These are phyloP conservation scores for Gymnopithys bicolor DNA, from an alignment of 2,797 vertebrate species.

Conservation along the genomic window DNA sequence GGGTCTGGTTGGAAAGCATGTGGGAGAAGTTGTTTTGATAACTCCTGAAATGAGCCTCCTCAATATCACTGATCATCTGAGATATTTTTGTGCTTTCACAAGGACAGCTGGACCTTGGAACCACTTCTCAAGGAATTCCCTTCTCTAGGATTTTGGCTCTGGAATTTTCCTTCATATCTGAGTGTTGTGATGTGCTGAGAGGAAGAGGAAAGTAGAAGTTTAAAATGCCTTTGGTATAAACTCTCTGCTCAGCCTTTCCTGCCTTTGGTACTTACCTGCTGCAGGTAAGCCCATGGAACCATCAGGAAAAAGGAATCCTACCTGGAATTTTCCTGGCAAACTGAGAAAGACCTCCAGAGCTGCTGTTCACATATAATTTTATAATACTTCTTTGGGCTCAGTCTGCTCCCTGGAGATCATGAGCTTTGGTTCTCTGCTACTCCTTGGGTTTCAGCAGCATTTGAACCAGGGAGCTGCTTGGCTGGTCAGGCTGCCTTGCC, in stretches of 20 bases:
- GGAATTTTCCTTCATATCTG: not conserved
- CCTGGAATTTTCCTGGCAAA: not conserved
- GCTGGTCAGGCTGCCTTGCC: not conserved
- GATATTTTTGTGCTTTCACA: not conserved
- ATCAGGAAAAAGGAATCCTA: not conserved
- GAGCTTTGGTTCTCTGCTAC: not conserved
- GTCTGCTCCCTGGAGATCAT: accelerated
- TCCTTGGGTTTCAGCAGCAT: accelerated
- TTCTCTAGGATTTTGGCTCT: not conserved
- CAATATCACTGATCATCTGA: not conserved
- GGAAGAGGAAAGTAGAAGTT: not conserved
- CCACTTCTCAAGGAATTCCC: not conserved
- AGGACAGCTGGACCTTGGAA: not conserved
- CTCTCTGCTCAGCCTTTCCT: not conserved
- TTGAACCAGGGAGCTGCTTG: not conserved
- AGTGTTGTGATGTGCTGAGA: not conserved
- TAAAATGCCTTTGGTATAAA: not conserved
- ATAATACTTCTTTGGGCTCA: not conserved
- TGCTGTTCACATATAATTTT: not conserved
- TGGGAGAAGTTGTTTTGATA: not conserved
- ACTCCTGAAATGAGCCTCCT: not conserved
- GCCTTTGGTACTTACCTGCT: not conserved
- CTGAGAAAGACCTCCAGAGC: not conserved
- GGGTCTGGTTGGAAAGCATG: not conserved
- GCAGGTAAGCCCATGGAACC: not conserved